Evolutionary conservation across 2,797 vertebrate genomes (phyloP), one percentile per base, ranked within the genome.

Genomic region (Channallabes apus): DNA sequence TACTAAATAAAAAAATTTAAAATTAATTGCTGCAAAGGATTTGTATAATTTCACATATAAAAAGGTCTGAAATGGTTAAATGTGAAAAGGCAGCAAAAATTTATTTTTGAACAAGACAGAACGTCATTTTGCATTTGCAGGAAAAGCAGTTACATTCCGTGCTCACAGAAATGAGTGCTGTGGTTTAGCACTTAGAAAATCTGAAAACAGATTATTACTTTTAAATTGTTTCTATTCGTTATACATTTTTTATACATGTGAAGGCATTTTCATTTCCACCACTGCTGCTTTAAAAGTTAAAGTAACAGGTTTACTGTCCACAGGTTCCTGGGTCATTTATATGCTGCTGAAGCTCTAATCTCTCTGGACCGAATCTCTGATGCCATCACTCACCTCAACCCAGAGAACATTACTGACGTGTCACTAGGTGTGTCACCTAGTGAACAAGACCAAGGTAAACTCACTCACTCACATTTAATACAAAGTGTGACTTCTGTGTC

Each of bases 311-410:
- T 29, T 41, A 2, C 17, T 86, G 68, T 82, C 59, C 84, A 59
- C 89, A 99, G 98, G 93, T 99, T 99, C 92, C 94, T 99, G 4
- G 98, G 98, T 85, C 97, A 99, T 93, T 95, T 99, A 77, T 99
- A 99, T 41, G 98, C 98, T 29, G 98, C 98, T 85, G 98, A 99
- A 94, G 97, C 98, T 76, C 97, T 99, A 89, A 99, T 99, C 93
- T 99, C 98, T 88, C 91, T 99, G 91, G 98, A 99, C 95, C 95
- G 97, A 92, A 99, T 99, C 94, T 99, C 98, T 14, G 98, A 99
- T 82, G 98, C 98, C 35, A 99, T 99, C 87, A 92, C 96, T 87
- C 98, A 99, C 92, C 95, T 99, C 91, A 99, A 98, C 92, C 98
- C 98, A 0, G 98, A 99, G 91, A 99, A 99, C 0, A 96, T 99